Evolutionary conservation across 2,113 vertebrate genomes (phyloP).

Genomic region (Corydoras maculifer): DNA sequence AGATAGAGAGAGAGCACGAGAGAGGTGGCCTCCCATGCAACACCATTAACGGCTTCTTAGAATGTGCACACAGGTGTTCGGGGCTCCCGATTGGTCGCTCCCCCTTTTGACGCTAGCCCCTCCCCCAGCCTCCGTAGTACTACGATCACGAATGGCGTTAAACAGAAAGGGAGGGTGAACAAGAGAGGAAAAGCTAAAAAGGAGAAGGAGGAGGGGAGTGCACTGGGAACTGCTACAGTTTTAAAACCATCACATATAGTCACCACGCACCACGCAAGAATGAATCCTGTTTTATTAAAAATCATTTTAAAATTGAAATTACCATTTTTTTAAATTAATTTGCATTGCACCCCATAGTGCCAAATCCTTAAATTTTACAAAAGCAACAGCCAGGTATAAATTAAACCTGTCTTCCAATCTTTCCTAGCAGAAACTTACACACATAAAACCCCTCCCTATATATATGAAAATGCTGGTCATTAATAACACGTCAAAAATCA

Average conservation of each 20-base stretch:
- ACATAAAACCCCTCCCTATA: too few relatives aligned
- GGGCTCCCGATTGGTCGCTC: conserved; percentile 65
- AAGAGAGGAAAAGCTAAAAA: conserved; percentile 30
- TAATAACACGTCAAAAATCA: too few relatives aligned
- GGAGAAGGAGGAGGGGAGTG: conserved; percentile 1
- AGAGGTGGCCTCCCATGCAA: conserved; percentile 29
- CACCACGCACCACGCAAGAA: conserved; percentile 9
- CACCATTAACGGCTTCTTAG: conserved; percentile 46
- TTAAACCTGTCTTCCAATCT: too few relatives aligned
- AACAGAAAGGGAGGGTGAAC: conserved; percentile 32
- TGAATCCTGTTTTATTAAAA: too few relatives aligned
- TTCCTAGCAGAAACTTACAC: too few relatives aligned
- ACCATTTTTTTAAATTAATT: too few relatives aligned
- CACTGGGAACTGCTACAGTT: conserved; percentile 26
- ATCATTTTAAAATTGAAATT: too few relatives aligned
- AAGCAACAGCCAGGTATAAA: too few relatives aligned
- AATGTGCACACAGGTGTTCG: conserved; percentile 47
- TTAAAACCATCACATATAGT: conserved; percentile 25
- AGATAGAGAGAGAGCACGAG: neutral
- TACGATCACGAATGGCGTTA: conserved; percentile 36
- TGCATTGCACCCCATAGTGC: too few relatives aligned
- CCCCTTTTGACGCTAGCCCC: conserved; percentile 58
- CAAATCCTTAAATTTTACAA: too few relatives aligned
- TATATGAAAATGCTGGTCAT: too few relatives aligned
- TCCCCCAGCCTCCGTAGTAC: conserved; percentile 49